Base-by-base conservation (phyloP, 2,797 vertebrate species). In the Buceros bicornis region DNA sequence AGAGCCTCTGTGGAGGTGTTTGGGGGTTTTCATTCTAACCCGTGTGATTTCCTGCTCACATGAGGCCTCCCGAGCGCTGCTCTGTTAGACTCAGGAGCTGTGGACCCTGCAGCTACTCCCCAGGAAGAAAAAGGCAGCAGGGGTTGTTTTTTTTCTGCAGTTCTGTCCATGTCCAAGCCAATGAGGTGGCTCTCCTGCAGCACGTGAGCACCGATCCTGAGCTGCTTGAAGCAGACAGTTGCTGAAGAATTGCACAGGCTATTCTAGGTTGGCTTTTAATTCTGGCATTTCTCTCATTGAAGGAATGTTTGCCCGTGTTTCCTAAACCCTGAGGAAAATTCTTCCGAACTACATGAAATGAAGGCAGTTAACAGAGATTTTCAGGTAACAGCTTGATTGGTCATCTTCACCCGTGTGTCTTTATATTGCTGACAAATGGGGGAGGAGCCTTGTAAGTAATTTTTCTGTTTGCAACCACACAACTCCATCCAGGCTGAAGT, bases 241-340 rank as follows among this genome's bases (percentile, higher is more conserved):
- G 51, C 28, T 8, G 2, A 93, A 47, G 31, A 65, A 26, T 19
- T 82, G 47, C 16, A 40, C 7, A 60, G 26, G 17, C 18, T 74
- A 2, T 66, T 78, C 16, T 18, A 61, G 33, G 53, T 29, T 47
- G 31, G 24, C 56, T 85, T 90, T 93, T 96, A 79, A 96, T 91
- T 80, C 45, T 65, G 26, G 0, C 56, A 35, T 95, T 94, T 82
- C n/a, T 96, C 78, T 83, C 35, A 24, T 37, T 93, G 80, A 97
- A 99, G 99, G 97, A 97, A 66, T 58, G 6, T 96, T 61, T 99
- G 99, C 77, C 97, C 98, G 1, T 99, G 99, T 98, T 96, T 99
- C 93, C 43, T 98, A 93, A 82, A 81, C 17, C 93, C 98, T 2
- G 87, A 95, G 50, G 98, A 99, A 31, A 97, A 98, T 88, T 98